Evolutionary conservation across 1,140 invertebrate genomes (phyloP).

Genomic region (Gryllus bimaculatus): DNA sequence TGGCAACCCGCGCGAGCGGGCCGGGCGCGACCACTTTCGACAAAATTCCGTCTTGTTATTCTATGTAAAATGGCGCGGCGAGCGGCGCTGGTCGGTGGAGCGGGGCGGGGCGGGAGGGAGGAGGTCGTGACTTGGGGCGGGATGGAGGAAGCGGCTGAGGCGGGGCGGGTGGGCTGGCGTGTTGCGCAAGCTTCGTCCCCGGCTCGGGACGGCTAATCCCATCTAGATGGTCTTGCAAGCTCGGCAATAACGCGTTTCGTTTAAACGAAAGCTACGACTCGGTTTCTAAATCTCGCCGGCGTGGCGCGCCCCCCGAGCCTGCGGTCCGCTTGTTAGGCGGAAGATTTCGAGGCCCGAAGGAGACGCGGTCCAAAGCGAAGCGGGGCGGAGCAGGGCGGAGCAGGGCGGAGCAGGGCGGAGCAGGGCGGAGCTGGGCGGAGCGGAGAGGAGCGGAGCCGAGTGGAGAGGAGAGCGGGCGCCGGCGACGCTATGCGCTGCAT

Average conservation of each 20-base stretch:
- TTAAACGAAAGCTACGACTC: slow-evolving; percentile 4
- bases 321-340: slow-evolving; percentile 1
- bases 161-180: not conserved
- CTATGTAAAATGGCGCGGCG: not conserved
- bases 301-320: not conserved
- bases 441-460: too few species aligned
- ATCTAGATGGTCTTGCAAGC: slow-evolving; percentile 3
- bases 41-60: not conserved
- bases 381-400: too few species aligned
- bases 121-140: not conserved
- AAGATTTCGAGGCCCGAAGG: not conserved
- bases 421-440: too few species aligned
- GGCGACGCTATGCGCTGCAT: too few species aligned
- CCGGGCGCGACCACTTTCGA: not conserved
- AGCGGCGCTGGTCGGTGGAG: too few species aligned
- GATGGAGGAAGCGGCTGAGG: not conserved
- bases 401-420: too few species aligned
- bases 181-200: not conserved
- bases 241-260: not conserved
- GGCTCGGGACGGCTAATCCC: not conserved
- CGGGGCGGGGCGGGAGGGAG: too few species aligned
- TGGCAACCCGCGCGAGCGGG: not conserved
- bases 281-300: not conserved
- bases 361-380: not conserved
- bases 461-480: too few species aligned